Evolutionary conservation across 2,797 vertebrate species (phyloP).

Genomic region (Rhynchonycteris naso): DNA sequence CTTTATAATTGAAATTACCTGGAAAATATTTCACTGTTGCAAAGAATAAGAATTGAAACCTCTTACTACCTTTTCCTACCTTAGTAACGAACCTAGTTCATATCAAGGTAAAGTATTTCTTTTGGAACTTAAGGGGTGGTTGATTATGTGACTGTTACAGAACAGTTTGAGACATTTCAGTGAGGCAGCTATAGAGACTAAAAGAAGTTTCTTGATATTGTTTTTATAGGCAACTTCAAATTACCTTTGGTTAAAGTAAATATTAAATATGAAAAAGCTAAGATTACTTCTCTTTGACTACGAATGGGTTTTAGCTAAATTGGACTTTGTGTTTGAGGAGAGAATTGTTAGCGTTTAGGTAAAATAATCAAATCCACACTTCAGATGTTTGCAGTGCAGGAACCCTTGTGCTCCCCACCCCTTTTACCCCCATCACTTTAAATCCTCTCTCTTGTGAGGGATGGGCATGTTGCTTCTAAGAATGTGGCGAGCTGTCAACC

Average conservation of each 20-base stretch:
- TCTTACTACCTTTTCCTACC: background rate
- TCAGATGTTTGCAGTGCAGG: background rate
- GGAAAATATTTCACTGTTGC: background rate
- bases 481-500: background rate
- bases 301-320: background rate
- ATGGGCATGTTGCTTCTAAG: background rate
- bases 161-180: background rate
- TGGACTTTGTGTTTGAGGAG: background rate
- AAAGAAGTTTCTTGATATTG: background rate
- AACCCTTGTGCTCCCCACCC: background rate
- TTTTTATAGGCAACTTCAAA: conserved; percentile 19
- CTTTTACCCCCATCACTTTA: background rate
- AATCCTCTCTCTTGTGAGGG: background rate
- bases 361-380: background rate
- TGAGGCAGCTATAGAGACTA: background rate
- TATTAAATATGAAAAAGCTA: conserved; percentile 27
- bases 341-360: background rate
- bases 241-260: background rate
- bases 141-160: background rate
- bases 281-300: background rate
- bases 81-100: background rate
- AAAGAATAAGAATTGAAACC: background rate
- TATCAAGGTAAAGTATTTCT: background rate
- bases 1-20: background rate
- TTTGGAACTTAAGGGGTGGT: background rate